Evolutionary conservation across 1,140 invertebrate genomes (phyloP).

Genomic region (Drosophila bocqueti): DNA sequence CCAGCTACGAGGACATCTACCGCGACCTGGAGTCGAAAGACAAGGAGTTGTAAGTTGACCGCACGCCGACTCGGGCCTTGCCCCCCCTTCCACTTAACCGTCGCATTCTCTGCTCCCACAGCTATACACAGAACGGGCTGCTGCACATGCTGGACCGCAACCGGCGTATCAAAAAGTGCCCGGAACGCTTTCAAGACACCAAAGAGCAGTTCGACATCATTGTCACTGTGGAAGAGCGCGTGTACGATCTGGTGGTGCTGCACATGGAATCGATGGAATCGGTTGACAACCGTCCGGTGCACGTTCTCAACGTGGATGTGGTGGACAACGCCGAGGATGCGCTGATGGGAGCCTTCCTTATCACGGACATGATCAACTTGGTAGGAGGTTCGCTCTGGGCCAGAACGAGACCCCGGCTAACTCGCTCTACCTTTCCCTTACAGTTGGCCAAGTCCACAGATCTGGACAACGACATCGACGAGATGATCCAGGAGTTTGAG

Average conservation of each 20-base stretch:
- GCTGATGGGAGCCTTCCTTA: slow-evolving; percentile 99
- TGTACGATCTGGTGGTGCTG: slow-evolving; percentile 97
- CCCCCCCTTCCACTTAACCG: not conserved
- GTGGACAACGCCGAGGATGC: slow-evolving; percentile 99
- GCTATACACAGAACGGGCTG: slow-evolving; percentile 99
- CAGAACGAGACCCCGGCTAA: not conserved
- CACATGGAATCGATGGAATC: slow-evolving; percentile 90
- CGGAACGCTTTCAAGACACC: slow-evolving; percentile 97
- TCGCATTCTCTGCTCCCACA: slow-evolving; percentile 79
- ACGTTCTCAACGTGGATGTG: slow-evolving; percentile 99
- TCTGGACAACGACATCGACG: slow-evolving; percentile 99
- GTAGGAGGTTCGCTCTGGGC: slow-evolving; percentile 85
- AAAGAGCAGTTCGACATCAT: slow-evolving; percentile 98
- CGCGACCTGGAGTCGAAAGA: slow-evolving; percentile 96
- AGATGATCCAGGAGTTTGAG: slow-evolving; percentile 98
- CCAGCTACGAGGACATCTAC: slow-evolving; percentile 98
- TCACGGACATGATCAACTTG: slow-evolving; percentile 96
- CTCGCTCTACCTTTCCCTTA: slow-evolving; percentile 71
- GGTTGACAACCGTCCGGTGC: slow-evolving; percentile 93
- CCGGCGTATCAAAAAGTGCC: slow-evolving; percentile 96
- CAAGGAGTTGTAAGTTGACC: slow-evolving; percentile 90
- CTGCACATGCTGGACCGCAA: slow-evolving; percentile 99
- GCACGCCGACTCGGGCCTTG: no score
- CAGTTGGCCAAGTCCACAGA: slow-evolving; percentile 96
- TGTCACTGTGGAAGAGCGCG: slow-evolving; percentile 98